A percentile compares a stretch with the other conserved stretches of the same genome.
These are phyloP conservation scores for Agrypnus murinus DNA, from an alignment of 2,888 invertebrate genomes.

Conservation along the genomic window DNA sequence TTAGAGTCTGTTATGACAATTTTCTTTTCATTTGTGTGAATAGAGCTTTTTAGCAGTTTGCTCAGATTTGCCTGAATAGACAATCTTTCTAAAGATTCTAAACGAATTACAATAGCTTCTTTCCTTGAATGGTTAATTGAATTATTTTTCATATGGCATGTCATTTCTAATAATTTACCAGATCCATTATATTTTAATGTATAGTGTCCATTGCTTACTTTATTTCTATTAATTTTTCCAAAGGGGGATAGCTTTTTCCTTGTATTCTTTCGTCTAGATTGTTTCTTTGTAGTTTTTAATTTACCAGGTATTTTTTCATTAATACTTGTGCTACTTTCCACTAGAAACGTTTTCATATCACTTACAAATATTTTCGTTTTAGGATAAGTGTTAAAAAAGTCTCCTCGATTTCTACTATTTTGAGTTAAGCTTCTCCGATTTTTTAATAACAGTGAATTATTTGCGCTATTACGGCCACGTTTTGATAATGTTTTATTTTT, in stretches of 20 bases:
- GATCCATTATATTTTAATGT: background rate
- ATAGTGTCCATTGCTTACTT: background rate
- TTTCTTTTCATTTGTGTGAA: no score
- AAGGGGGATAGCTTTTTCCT: background rate
- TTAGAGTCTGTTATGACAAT: no score
- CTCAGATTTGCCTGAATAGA: no score
- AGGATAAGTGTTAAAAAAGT: background rate
- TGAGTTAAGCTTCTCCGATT: background rate
- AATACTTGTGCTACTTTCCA: background rate
- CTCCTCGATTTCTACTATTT: background rate
- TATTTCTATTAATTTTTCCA: background rate
- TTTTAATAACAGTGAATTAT: background rate
- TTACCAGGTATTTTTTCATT: background rate
- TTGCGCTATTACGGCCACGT: background rate
- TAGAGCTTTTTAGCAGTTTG: no score
- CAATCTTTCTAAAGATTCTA: background rate
- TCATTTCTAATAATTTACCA: background rate
- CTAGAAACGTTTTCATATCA: background rate
- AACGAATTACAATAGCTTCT: background rate
- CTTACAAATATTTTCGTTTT: no score
- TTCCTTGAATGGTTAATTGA: background rate
- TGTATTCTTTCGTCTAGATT: background rate
- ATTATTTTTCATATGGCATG: background rate
- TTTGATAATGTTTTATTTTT: background rate
- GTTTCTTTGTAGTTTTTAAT: background rate